Evolutionary conservation across 2,113 vertebrate species (phyloP).

Genomic region (Tachysurus fulvidraco): DNA sequence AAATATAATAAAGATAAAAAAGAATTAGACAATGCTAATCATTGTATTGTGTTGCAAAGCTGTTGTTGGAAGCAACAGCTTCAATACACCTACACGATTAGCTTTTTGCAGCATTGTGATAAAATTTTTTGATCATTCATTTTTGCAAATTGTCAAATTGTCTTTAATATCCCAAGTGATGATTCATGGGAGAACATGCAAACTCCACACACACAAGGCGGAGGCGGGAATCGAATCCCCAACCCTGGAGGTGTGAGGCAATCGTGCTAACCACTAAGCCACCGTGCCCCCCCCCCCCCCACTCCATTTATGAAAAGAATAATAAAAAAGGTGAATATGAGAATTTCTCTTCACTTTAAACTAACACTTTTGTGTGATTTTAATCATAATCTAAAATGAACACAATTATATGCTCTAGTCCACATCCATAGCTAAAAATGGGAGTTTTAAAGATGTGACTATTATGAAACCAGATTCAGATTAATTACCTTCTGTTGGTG

Average conservation of each 20-base stretch:
- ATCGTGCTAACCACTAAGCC: no score
- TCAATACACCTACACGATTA: background rate
- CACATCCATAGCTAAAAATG: background rate
- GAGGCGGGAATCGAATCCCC: no score
- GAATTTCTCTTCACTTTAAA: background rate
- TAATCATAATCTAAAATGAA: background rate
- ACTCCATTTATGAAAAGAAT: no score
- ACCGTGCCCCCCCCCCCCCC: no score
- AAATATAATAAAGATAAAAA: no score
- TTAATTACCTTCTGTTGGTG: background rate
- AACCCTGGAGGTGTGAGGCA: no score
- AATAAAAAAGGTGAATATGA: no score
- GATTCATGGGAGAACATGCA: no score
- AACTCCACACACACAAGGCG: no score
- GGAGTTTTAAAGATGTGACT: background rate
- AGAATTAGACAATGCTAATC: background rate
- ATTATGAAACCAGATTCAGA: background rate
- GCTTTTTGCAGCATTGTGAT: background rate
- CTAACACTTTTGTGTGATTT: background rate
- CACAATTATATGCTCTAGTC: background rate
- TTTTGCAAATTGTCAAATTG: background rate
- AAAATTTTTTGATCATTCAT: background rate
- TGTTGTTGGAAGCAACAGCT: background rate
- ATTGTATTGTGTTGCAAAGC: background rate
- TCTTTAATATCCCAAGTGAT: background rate